A percentile compares a stretch with the other conserved stretches of the same genome.
phyloP scores from a whole-genome alignment of 2,888 invertebrate genomes.

The Bhutanitis thaidina region DNA sequence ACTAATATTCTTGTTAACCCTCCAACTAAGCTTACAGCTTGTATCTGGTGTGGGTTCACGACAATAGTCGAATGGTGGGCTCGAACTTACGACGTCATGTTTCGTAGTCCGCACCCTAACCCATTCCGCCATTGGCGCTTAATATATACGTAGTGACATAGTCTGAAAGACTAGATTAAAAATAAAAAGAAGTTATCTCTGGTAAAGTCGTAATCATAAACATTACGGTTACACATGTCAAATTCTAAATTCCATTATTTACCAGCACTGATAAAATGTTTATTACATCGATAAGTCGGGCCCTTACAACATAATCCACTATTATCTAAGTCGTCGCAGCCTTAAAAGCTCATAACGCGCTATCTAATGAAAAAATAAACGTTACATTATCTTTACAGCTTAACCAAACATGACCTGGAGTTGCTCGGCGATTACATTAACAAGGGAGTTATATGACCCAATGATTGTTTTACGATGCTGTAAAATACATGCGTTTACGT shows the following conservation, averaged over 20 bases:
- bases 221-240: not conserved
- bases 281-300: slow-evolving; percentile 8
- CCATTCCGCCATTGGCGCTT: too few relatives aligned
- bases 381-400: slow-evolving; percentile 40
- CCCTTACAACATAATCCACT: slow-evolving; percentile 13
- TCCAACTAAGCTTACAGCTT: too few relatives aligned
- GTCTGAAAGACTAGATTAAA: too few relatives aligned
- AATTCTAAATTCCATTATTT: slow-evolving; percentile 18
- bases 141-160: too few relatives aligned
- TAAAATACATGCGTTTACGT: slow-evolving; percentile 40
- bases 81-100: too few relatives aligned
- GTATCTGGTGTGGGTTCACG: too few relatives aligned
- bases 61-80: too few relatives aligned
- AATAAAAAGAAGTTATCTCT: too few relatives aligned
- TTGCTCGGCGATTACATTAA: slow-evolving; percentile 45
- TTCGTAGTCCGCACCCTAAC: too few relatives aligned
- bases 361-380: slow-evolving; percentile 33
- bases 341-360: slow-evolving; percentile 25
- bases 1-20: too few relatives aligned
- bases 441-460: slow-evolving; percentile 40
- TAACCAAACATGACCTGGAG: slow-evolving; percentile 42
- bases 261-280: slow-evolving; percentile 15
- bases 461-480: slow-evolving; percentile 53
- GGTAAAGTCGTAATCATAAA: too few relatives aligned
- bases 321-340: slow-evolving; percentile 19